These are phyloP conservation scores for Tyria jacobaeae DNA, from an alignment of 2,888 invertebrate species.

Conservation along the genomic window DNA sequence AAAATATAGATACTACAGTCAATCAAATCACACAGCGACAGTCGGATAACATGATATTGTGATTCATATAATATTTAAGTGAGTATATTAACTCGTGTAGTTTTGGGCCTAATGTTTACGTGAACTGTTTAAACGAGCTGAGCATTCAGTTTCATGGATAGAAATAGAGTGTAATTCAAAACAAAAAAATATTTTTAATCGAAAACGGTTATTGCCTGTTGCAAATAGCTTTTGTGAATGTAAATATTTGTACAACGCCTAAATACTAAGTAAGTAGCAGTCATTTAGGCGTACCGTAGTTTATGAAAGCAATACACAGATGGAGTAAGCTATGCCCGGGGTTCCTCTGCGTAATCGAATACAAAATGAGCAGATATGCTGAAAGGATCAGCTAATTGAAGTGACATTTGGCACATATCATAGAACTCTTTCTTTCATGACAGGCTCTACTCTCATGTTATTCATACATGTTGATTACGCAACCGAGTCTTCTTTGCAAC, in stretches of 20 bases:
- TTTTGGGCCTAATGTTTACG: background rate
- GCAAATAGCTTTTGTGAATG: background rate
- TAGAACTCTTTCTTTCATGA: too few species aligned
- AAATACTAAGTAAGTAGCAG: background rate
- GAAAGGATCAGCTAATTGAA: too few species aligned
- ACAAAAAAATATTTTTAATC: constrained; percentile 1
- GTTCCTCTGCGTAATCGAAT: background rate
- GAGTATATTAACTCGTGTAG: background rate
- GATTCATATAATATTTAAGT: background rate
- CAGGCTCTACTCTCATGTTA: too few species aligned
- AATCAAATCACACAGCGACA: too few species aligned
- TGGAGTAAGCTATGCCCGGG: too few species aligned
- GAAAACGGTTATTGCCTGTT: background rate
- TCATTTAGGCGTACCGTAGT: background rate
- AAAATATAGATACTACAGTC: too few species aligned
- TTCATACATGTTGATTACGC: too few species aligned
- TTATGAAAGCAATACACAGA: background rate
- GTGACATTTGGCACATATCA: too few species aligned
- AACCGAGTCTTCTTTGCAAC: too few species aligned
- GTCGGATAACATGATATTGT: background rate
- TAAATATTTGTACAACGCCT: background rate
- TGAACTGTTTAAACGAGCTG: background rate
- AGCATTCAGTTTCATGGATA: background rate
- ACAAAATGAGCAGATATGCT: too few species aligned
- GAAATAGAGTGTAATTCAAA: background rate